These are phyloP conservation scores for Tolypeutes matacus DNA, from an alignment of 2,797 vertebrate species.

Conservation along the genomic window DNA sequence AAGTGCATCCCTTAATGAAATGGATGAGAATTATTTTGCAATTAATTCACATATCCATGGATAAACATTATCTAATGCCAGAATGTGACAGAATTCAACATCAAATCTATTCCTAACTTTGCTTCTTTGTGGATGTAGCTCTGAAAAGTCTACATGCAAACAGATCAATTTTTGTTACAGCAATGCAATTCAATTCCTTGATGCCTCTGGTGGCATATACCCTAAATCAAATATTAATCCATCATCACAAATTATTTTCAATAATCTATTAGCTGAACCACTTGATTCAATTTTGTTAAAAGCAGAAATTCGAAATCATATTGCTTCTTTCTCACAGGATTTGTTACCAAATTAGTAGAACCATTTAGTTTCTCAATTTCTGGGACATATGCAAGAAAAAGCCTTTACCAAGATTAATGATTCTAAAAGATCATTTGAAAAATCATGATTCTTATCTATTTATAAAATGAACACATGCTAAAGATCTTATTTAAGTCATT, in stretches of 20 bases:
- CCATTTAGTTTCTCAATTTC: not conserved
- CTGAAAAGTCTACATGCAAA: not conserved
- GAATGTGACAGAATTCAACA: too few relatives aligned
- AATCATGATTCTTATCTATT: not conserved
- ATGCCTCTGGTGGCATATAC: not conserved
- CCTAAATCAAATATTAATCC: not conserved
- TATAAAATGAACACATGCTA: not conserved
- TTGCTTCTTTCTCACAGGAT: not conserved
- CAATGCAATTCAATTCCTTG: not conserved
- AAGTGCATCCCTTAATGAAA: not conserved
- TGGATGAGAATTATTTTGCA: not conserved
- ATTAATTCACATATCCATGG: not conserved
- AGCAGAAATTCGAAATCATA: not conserved
- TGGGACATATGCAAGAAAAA: not conserved
- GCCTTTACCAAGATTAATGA: not conserved
- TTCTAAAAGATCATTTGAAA: not conserved
- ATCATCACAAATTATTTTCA: slow-evolving; percentile 25
- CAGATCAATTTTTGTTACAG: not conserved
- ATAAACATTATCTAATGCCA: not conserved
- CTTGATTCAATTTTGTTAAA: slow-evolving; percentile 46
- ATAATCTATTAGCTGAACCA: not conserved
- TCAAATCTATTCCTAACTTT: not conserved
- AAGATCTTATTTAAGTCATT: too few relatives aligned
- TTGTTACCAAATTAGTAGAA: not conserved
- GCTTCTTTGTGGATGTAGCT: not conserved